Conservation (phyloP, 2,113 vertebrate genomes). For the Apus apus region DNA sequence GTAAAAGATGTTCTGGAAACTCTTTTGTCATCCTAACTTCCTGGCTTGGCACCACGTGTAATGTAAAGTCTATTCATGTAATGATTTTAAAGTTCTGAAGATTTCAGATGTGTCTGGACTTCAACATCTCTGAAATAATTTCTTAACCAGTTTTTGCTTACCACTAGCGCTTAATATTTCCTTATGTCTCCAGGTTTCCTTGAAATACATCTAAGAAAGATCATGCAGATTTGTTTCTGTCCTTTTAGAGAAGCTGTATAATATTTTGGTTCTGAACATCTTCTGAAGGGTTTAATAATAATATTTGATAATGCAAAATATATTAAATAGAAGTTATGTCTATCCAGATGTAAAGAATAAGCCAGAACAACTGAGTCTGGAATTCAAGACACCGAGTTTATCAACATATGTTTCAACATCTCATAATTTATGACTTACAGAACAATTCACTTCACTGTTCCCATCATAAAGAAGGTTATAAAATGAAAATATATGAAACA, state of each 20-base stretch:
- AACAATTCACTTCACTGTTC: conserved; percentile 61
- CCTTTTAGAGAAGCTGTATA: background rate
- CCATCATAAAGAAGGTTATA: conserved; percentile 44
- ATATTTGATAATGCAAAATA: conserved; percentile 42
- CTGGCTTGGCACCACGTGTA: background rate
- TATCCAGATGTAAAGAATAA: conserved; percentile 19
- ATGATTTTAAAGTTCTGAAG: background rate
- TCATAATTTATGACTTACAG: conserved; percentile 67
- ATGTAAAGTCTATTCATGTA: background rate
- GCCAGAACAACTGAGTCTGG: background rate
- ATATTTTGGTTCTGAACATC: background rate
- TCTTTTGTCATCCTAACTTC: background rate
- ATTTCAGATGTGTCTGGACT: background rate
- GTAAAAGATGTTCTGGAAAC: background rate
- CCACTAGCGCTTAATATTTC: background rate
- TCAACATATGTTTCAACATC: conserved; percentile 68
- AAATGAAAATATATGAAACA: conserved; percentile 77
- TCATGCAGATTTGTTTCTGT: background rate
- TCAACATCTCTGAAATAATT: background rate
- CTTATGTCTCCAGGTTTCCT: background rate
- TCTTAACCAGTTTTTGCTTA: background rate
- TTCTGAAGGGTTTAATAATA: conserved; percentile 33
- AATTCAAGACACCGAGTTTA: conserved; percentile 61
- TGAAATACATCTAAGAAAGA: background rate
- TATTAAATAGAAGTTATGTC: conserved; percentile 35